phyloP scores from a whole-genome alignment of 2,113 vertebrate genomes.

The Dipodomys stephensi region DNA sequence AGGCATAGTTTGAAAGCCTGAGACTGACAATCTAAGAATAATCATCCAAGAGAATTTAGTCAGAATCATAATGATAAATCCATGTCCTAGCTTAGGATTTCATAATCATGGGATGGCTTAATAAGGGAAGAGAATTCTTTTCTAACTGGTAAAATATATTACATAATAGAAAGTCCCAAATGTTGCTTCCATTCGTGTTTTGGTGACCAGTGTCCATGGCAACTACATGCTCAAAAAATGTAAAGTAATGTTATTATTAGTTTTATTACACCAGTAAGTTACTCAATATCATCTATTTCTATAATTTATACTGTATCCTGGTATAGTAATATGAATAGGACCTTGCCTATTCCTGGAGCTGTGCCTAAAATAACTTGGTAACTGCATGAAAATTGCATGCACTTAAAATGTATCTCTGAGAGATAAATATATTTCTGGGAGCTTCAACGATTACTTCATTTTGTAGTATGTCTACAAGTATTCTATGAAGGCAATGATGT shows the following conservation, averaged over 20 bases:
- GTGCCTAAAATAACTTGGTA: neutral
- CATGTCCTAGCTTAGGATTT: too few species aligned
- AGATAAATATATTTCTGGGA: too few species aligned
- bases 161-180: neutral
- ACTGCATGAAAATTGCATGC: neutral
- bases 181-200: neutral
- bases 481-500: neutral
- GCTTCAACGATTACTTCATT: neutral
- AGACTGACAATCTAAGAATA: neutral
- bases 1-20: neutral
- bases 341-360: neutral
- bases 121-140: neutral
- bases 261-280: neutral
- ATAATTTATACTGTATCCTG: neutral
- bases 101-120: too few species aligned
- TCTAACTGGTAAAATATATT: neutral
- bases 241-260: too few species aligned
- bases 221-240: neutral
- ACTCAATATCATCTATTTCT: neutral
- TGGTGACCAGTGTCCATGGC: neutral
- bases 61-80: too few species aligned
- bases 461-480: neutral
- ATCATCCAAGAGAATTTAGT: too few species aligned
- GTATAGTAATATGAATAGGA: neutral
- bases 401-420: neutral